Evolutionary conservation across 2,113 vertebrate species (phyloP), one percentile per base, ranked within the genome.

Genomic region (Tachysurus fulvidraco): DNA sequence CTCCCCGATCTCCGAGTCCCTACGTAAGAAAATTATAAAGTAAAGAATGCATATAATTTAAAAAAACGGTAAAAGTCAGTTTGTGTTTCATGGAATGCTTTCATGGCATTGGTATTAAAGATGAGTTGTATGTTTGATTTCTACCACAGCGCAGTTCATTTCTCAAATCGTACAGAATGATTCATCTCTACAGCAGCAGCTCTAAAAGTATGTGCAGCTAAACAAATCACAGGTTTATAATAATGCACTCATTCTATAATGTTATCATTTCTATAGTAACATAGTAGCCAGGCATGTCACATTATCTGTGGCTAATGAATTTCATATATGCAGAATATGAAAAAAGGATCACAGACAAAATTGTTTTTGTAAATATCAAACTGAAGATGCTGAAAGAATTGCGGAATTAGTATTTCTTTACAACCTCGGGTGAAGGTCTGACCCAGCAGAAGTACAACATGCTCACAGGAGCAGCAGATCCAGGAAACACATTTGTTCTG

Each of bases 1-100:
- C 89, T 97, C 98, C 17, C 97, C 97, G 0, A 99, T 96, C 94
- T 99, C 97, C 0, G 94, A 94, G 87, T 98, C 98, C 92, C 98
- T 99, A 93, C 19, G 81, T 30, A 44, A 86, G 14, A 36, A 81
- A 60, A n/a, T 81, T 21, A 60, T 50, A 55, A 77, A 55, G 6
- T 25, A 54, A 21, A 30, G 21, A 11, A 17, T 50, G 71, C 14
- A 50, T 59, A 55, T 62, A 52, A 74, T 55, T 55, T 69, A 3
- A 23, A 50, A 67, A 21, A 69, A 80, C 17, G 3, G 0, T 36
- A 2, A 67, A n/a, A 64, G 23, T 11, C 9, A 23, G n/a, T 64
- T n/a, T 60, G 14, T 17, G 14, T 69, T 30, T 30, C 14, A 36
- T 36, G 36, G 36, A 67, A 13, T 14, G n/a, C 28, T 16, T 30